Evolutionary conservation across 2,888 invertebrate genomes (phyloP).

Genomic region (Thymelicus lineola): DNA sequence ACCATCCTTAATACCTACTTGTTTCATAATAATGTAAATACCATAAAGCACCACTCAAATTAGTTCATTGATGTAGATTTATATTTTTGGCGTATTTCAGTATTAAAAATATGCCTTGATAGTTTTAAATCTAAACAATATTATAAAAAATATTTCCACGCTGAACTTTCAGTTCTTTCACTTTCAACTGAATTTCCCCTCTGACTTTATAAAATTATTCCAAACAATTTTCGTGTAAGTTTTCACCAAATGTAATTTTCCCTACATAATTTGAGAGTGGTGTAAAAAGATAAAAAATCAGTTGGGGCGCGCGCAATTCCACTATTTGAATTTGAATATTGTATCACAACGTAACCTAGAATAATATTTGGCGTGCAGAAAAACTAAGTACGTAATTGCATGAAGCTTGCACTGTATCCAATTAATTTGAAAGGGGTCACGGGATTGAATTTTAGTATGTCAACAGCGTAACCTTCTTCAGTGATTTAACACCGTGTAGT

Average conservation of each 20-base stretch:
- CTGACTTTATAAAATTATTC: constrained; percentile 5
- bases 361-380: constrained; percentile 9
- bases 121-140: neutral
- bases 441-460: neutral
- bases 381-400: constrained; percentile 15
- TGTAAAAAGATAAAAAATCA: constrained; percentile 7
- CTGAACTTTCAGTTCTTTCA: neutral
- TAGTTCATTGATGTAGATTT: too few relatives aligned
- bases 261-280: constrained; percentile 10
- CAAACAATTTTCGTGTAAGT: constrained; percentile 11
- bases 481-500: too few relatives aligned
- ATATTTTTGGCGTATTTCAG: too few relatives aligned
- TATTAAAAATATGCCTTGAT: neutral
- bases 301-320: neutral
- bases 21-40: too few relatives aligned
- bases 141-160: neutral
- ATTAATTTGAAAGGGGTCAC: constrained; percentile 2
- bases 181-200: constrained; percentile 11
- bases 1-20: too few relatives aligned
- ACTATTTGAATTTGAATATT: constrained; percentile 17
- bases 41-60: too few relatives aligned
- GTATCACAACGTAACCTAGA: constrained; percentile 8
- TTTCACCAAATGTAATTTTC: constrained; percentile 13
- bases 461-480: neutral
- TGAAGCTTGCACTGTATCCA: neutral